A percentile compares a stretch with the other conserved stretches of the same genome.
phyloP scores from a whole-genome alignment of 2,797 vertebrate species.

The Miichthys miiuy region DNA sequence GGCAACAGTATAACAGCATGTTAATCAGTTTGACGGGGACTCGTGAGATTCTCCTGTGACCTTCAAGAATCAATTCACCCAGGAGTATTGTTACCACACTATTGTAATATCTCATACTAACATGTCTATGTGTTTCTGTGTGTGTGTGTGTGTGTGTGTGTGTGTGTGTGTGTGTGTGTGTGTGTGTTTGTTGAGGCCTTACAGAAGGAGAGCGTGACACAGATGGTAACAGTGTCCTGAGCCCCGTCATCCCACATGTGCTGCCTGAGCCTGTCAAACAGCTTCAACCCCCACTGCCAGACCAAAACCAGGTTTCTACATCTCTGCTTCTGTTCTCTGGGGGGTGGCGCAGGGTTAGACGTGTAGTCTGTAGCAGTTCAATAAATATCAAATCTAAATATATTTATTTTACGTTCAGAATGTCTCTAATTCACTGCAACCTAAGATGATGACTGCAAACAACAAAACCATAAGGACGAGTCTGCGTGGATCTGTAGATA shows the following conservation, averaged over 20 bases:
- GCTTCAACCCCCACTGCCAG: conserved; percentile 57
- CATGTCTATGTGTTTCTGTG: no score
- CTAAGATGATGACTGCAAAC: background rate
- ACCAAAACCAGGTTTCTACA: conserved; percentile 83
- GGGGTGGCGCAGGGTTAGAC: background rate
- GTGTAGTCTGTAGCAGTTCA: background rate
- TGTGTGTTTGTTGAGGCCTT: conserved; percentile 71
- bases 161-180: background rate
- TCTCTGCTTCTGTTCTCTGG: background rate
- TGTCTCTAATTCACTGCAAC: no score
- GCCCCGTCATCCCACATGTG: conserved; percentile 75
- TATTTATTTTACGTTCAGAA: background rate
- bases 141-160: no score
- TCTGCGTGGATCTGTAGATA: background rate
- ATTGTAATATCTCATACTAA: background rate
- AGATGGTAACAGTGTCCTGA: conserved; percentile 58
- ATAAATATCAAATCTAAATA: background rate
- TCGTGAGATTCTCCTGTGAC: background rate
- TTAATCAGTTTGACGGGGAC: background rate
- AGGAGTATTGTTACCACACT: background rate
- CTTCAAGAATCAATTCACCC: background rate
- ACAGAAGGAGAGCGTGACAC: conserved; percentile 55
- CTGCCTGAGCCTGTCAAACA: conserved; percentile 80
- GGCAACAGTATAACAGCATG: background rate
- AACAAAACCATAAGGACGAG: background rate